Base-by-base conservation (phyloP, 2,113 vertebrate species). In the Malurus alboscapulatus region DNA sequence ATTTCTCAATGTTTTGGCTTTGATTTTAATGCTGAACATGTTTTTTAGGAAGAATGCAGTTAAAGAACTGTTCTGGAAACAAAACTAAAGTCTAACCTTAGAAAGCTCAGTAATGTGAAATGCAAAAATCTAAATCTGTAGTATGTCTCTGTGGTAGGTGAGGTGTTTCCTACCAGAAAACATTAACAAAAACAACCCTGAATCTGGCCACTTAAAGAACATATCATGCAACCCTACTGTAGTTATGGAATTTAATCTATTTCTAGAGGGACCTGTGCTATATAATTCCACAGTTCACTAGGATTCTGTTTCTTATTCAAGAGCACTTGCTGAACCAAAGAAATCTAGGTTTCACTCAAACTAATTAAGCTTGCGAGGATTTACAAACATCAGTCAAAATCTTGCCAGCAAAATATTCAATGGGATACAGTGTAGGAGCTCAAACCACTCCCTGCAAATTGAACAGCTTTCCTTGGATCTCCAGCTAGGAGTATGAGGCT, bases 351-450 rank as follows among this genome's bases (percentile, higher is more conserved):
- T 93, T 95, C 73, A 63, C 69, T 95, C 73, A 74, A 90, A 75
- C 73, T 93, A 94, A 92, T 94, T 78, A 94, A 92, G 38, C 83
- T 95, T 90, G 79, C 74, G 76, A 92, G 88, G 83, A 88, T 94
- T 96, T 94, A 92, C 79, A 83, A 90, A 88, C 59, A 84, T 57
- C 67, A 77, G 47, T 90, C 83, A 94, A 92, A 93, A 78, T 84
- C 53, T 87, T 86, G 57, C 76, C 40, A 67, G 68, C 13, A 88
- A 93, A 84, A 86, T 92, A 88, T 90, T 96, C 44, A 77, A 1
- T 66, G 72, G 44, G 47, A 84, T 76, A 83, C 19, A 77, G 34
- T 14, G 65, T 36, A 78, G 73, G 86, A 88, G 30, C 91, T 75
- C 48, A 88, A 48, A 65, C 45, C 30, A 71, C 67, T 87, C 82